phyloP scores from a whole-genome alignment of 1,140 invertebrate species.

The Holotrichia oblita region DNA sequence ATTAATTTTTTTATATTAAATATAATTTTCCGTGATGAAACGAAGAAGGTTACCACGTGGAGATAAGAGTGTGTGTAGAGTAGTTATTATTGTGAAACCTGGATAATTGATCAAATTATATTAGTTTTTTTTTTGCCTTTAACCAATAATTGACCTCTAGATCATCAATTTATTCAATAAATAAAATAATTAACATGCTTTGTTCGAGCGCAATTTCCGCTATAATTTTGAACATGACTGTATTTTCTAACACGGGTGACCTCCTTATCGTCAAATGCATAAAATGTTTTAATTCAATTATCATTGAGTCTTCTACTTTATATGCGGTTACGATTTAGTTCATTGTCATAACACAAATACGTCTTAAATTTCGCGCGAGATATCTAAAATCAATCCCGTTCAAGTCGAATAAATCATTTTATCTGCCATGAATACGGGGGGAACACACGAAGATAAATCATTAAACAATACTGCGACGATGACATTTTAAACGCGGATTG shows the following conservation, averaged over 20 bases:
- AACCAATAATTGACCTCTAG: neutral
- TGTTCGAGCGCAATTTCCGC: neutral
- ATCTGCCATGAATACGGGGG: neutral
- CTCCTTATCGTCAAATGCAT: neutral
- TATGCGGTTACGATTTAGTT: too few species aligned
- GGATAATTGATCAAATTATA: slow-evolving; percentile 24
- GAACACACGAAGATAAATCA: neutral
- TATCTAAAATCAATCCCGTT: too few species aligned
- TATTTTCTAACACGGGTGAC: neutral
- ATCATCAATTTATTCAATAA: slow-evolving; percentile 14
- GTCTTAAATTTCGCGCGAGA: too few species aligned
- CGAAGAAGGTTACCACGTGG: neutral
- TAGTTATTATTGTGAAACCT: slow-evolving; percentile 29
- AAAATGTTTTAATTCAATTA: neutral
- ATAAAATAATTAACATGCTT: neutral
- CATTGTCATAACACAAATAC: too few species aligned
- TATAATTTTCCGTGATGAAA: neutral
- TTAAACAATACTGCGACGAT: slow-evolving; percentile 17
- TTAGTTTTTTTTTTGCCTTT: neutral
- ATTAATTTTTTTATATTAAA: neutral
- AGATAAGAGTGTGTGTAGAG: neutral
- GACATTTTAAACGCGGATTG: slow-evolving; percentile 22
- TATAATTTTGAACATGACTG: neutral
- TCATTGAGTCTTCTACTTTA: too few species aligned
- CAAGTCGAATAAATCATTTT: slow-evolving; percentile 1